phyloP scores from a whole-genome alignment of 2,113 vertebrate genomes.

The Thunnus thynnus region DNA sequence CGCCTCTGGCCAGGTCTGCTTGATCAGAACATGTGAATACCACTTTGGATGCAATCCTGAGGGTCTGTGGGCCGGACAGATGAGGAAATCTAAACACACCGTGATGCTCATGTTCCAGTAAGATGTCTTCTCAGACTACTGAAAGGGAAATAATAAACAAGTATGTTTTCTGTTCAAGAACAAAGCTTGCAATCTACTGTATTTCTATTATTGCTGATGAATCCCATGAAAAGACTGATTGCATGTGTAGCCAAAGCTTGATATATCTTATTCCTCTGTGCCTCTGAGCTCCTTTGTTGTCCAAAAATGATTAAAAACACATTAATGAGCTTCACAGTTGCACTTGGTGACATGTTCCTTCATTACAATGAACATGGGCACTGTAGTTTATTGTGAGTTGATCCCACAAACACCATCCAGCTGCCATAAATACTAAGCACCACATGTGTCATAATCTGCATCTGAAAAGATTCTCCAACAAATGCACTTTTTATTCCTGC shows the following conservation, averaged over 20 bases:
- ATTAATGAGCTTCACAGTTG: not conserved
- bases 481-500: not conserved
- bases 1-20: not conserved
- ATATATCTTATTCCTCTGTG: not conserved
- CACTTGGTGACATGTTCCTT: not conserved
- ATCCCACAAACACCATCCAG: not conserved
- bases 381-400: not conserved
- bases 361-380: not conserved
- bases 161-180: not conserved
- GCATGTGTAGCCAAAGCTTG: not conserved
- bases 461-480: not conserved
- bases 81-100: slow-evolving; percentile 33
- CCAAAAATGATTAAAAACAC: not conserved
- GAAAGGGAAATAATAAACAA: slow-evolving; percentile 38
- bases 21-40: slow-evolving; percentile 11
- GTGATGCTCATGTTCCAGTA: slow-evolving; percentile 26
- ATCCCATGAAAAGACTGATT: not conserved
- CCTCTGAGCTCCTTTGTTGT: not conserved
- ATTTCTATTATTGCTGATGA: not conserved
- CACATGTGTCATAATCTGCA: not conserved
- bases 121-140: slow-evolving; percentile 77
- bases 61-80: slow-evolving; percentile 28
- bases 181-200: not conserved
- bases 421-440: not conserved
- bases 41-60: slow-evolving; percentile 39